phyloP scores from a whole-genome alignment of 2,113 vertebrate genomes.

The Cinclus mexicanus region DNA sequence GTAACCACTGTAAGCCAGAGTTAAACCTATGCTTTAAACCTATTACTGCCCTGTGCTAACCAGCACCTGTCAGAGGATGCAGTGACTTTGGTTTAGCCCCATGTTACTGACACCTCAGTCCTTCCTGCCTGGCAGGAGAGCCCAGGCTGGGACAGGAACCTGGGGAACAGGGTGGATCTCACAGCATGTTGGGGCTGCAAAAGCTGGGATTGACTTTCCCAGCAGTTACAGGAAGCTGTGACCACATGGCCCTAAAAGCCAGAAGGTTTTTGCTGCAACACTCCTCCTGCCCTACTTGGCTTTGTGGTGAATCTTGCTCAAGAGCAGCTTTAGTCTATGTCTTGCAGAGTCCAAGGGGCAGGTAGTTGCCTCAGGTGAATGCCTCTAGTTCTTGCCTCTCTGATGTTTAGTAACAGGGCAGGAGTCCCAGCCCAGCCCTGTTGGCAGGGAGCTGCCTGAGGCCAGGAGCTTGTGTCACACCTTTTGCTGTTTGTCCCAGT shows the following conservation, averaged over 20 bases:
- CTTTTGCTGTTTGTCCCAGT: not conserved
- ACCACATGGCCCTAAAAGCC: not conserved
- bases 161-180: not conserved
- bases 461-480: not conserved
- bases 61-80: not conserved
- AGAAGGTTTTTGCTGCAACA: not conserved
- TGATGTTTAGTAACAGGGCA: not conserved
- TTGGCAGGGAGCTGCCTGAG: not conserved
- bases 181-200: not conserved
- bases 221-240: not conserved
- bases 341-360: not conserved
- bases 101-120: not conserved
- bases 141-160: not conserved
- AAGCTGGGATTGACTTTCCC: not conserved
- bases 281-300: not conserved
- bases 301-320: not conserved
- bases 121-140: not conserved
- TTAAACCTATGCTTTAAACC: not conserved
- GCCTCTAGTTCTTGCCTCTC: not conserved
- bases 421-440: not conserved
- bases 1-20: not conserved
- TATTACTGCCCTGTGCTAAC: not conserved
- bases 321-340: not conserved
- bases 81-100: not conserved
- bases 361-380: not conserved